Evolutionary conservation across 2,797 vertebrate species (phyloP), one percentile per base, ranked within the genome.

Genomic region (Gadopsis bispinosus): DNA sequence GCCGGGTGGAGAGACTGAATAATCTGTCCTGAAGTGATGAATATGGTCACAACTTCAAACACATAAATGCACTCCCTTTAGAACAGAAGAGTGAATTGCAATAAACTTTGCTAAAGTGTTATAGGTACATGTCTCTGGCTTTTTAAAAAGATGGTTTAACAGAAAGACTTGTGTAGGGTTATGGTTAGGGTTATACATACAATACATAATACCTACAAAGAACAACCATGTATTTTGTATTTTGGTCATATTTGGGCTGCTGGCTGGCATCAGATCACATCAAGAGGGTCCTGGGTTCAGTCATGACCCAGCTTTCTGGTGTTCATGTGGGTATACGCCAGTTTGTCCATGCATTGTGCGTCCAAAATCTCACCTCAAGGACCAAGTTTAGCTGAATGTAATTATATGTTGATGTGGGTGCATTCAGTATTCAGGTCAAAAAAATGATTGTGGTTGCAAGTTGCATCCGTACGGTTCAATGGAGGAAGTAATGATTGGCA

Each of bases 11-110:
- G 56, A 50, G 43, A 51, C 26, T 58, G 37, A 62, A 59, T 65
- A 69, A 79, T 81, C 22, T 62, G 35, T 63, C 61, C 75, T 9
- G 4, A 35, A 31, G 45, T 69, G 41, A 35, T 60, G 39, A 82
- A 75, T 69, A 50, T 51, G 53, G 47, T 55, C 14, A 41, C 54
- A 69, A 64, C 20, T 64, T 73, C 51, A 64, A 73, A 75, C 11
- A 26, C 31, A 12, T 14, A 37, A 39, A 39, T 39, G 19, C 13
- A 45, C 26, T 69, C 13, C 1, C 11, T 45, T 29, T 6, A 29
- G 11, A 41, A 50, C 5, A 10, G 56, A 47, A 43, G 7, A 43
- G 55, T 50, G 6, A 35, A 69, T 39, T 64, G 6, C 35, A 56
- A 50, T 47, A 54, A 53, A 64, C 16, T 4, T 43, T 45, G 20